Conservation (phyloP, 2,888 invertebrate genomes). For the Adineta ricciae region DNA sequence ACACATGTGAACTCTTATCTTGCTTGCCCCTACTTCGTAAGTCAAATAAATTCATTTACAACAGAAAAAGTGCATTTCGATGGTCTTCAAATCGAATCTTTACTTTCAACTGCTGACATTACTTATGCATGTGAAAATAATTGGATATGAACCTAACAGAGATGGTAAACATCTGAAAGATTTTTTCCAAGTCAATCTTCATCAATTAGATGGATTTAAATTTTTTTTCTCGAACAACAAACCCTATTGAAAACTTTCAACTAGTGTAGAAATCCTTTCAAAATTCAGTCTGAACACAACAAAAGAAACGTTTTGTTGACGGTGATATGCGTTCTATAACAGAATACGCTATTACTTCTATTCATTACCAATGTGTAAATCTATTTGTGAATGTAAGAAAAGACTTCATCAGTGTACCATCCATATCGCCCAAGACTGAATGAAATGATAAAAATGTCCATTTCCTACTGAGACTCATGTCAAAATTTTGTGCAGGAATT, state of each 20-base stretch:
- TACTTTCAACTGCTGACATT: neutral
- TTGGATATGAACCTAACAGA: neutral
- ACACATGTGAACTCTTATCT: too few relatives aligned
- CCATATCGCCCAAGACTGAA: neutral
- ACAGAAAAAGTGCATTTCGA: neutral
- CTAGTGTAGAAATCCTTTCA: neutral
- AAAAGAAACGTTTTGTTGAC: too few relatives aligned
- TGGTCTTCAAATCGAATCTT: neutral
- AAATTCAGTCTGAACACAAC: neutral
- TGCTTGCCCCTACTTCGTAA: too few relatives aligned
- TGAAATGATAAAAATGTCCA: too few relatives aligned
- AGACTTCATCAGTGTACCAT: neutral
- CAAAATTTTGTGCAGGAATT: too few relatives aligned
- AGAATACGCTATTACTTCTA: neutral
- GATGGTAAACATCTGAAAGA: neutral
- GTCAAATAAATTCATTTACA: too few relatives aligned
- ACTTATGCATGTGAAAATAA: neutral
- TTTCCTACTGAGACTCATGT: too few relatives aligned
- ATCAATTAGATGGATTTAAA: neutral
- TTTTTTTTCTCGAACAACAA: neutral
- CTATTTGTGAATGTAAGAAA: neutral
- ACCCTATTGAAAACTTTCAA: neutral
- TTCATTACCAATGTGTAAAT: neutral
- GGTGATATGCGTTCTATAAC: neutral
- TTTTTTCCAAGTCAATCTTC: neutral